These are phyloP conservation scores for Ctenicera cuprea DNA, from an alignment of 2,888 invertebrate genomes.

Conservation along the genomic window DNA sequence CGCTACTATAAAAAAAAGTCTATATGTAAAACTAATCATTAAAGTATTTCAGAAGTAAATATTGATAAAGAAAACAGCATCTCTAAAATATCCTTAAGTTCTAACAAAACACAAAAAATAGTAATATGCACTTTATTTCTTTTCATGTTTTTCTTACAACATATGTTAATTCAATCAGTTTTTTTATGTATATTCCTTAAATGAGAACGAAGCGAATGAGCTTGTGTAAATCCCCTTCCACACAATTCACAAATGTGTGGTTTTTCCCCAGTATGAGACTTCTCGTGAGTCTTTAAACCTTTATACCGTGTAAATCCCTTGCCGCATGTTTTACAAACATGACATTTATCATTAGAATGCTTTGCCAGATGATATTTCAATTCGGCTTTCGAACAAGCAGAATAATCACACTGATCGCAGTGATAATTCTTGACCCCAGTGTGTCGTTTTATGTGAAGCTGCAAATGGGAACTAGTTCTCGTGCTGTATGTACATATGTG, in stretches of 20 bases:
- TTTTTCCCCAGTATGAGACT: conserved; percentile 37
- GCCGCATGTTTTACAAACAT: conserved; percentile 24
- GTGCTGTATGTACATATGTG: conserved; percentile 54
- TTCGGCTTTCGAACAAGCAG: conserved; percentile 42
- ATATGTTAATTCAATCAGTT: neutral
- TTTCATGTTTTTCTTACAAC: neutral
- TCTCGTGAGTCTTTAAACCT: conserved; percentile 36
- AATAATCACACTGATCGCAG: conserved; percentile 45
- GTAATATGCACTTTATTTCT: neutral
- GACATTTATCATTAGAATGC: conserved; percentile 16
- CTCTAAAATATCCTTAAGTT: too few species aligned
- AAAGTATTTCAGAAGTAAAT: too few species aligned
- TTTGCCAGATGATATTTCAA: conserved; percentile 23
- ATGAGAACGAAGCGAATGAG: conserved; percentile 36
- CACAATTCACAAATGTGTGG: conserved; percentile 36
- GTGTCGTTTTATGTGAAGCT: conserved; percentile 43
- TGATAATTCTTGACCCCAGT: conserved; percentile 44
- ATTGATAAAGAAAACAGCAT: too few species aligned
- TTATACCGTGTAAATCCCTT: conserved; percentile 34
- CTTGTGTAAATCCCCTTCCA: conserved; percentile 41
- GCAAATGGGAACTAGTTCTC: conserved; percentile 45
- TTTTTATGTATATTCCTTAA: conserved; percentile 28
- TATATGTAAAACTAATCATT: too few species aligned
- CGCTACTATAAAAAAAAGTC: too few species aligned
- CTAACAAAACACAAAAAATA: neutral